Evolutionary conservation across 2,797 vertebrate species (phyloP).

Genomic region (Rhadinocentrus ornatus): DNA sequence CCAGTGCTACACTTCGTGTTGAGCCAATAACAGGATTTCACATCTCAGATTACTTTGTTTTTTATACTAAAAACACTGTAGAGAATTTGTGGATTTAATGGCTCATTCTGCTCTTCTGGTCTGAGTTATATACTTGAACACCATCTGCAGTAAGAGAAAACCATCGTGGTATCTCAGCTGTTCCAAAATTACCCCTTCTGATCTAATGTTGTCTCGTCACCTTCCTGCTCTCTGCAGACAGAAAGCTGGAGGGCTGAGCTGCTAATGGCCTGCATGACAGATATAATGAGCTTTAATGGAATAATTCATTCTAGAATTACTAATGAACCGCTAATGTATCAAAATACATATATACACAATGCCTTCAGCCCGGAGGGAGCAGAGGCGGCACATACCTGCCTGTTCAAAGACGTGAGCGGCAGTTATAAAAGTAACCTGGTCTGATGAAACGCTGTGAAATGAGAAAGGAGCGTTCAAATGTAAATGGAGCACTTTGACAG

Average conservation of each 20-base stretch:
- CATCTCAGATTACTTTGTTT: background rate
- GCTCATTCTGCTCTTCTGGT: background rate
- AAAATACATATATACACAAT: constrained; percentile 15
- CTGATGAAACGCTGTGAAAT: constrained; percentile 57
- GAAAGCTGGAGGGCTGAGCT: constrained; percentile 20
- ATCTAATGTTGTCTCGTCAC: background rate
- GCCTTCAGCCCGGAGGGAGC: constrained; percentile 1
- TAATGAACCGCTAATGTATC: constrained; percentile 34
- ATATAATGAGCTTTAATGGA: constrained; percentile 29
- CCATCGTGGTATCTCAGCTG: constrained; percentile 23
- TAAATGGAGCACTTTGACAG: constrained; percentile 22
- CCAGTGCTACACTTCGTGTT: too few species aligned
- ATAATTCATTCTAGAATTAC: constrained; percentile 24
- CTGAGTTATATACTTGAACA: constrained; percentile 1
- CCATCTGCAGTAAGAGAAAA: background rate
- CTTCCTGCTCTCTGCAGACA: constrained; percentile 20
- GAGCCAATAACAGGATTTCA: too few species aligned
- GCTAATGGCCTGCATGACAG: constrained; percentile 41
- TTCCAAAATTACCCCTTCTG: background rate
- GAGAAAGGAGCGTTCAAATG: constrained; percentile 18
- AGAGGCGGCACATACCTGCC: background rate
- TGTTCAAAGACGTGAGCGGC: constrained; percentile 17
- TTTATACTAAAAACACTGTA: background rate
- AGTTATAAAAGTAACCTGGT: constrained; percentile 20
- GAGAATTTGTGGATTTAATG: background rate